These are phyloP conservation scores for Oryzias javanicus DNA, from an alignment of 2,113 vertebrate genomes.

Conservation along the genomic window DNA sequence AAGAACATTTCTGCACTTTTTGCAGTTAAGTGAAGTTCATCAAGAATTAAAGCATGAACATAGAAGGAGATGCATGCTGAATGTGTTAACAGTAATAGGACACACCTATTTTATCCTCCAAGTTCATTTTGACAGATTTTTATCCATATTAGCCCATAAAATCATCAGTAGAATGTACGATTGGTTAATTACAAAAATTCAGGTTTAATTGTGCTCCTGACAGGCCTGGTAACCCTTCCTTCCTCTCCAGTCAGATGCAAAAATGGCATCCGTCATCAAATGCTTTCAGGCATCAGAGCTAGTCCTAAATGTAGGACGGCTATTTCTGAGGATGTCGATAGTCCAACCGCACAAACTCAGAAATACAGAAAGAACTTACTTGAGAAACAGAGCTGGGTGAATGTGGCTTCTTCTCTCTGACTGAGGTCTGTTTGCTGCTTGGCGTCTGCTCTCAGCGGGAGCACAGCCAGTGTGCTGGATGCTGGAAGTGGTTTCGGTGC, in stretches of 20 bases:
- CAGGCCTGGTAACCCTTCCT: slow-evolving; percentile 8
- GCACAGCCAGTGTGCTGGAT: slow-evolving; percentile 52
- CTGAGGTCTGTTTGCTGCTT: slow-evolving; percentile 56
- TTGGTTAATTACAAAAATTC: slow-evolving; percentile 19
- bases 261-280: background rate
- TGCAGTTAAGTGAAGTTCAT: background rate
- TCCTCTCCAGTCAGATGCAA: slow-evolving; percentile 15
- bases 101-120: slow-evolving; percentile 46
- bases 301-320: no score
- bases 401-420: slow-evolving; percentile 18
- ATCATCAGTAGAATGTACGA: no score
- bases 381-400: no score
- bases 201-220: slow-evolving; percentile 53
- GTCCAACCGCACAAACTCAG: no score
- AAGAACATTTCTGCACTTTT: background rate
- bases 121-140: no score
- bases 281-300: no score
- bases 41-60: slow-evolving; percentile 2
- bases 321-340: no score
- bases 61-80: slow-evolving; percentile 11
- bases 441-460: slow-evolving; percentile 35
- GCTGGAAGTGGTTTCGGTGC: slow-evolving; percentile 64
- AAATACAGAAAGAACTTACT: no score
- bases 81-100: slow-evolving; percentile 51
- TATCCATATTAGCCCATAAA: no score